Evolutionary conservation across 1,140 invertebrate genomes (phyloP).

Genomic region (Lepidurus packardi): DNA sequence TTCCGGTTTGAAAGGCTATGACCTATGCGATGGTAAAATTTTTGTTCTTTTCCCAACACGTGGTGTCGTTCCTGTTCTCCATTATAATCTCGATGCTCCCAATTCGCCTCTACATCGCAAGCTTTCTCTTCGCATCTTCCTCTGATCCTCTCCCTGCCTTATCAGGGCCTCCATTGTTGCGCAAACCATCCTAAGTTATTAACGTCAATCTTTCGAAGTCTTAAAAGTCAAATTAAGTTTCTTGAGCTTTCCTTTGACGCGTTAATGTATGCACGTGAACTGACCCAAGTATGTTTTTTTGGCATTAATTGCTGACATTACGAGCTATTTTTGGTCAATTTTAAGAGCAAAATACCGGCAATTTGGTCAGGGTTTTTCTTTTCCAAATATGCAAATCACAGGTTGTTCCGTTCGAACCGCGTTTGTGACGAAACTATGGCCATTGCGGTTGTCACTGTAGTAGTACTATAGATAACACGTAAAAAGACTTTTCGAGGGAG

Average conservation of each 20-base stretch:
- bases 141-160: background rate
- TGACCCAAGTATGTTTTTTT: no score
- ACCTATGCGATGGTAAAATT: background rate
- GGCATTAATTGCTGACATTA: no score
- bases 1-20: constrained; percentile 17
- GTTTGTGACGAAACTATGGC: background rate
- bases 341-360: background rate
- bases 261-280: no score
- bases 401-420: background rate
- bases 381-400: background rate
- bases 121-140: constrained; percentile 9
- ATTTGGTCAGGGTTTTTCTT: background rate
- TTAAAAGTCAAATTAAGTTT: no score
- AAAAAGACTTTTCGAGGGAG: background rate
- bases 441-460: background rate
- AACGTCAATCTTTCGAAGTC: background rate
- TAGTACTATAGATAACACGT: background rate
- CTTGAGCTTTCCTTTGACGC: no score
- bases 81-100: constrained; percentile 18
- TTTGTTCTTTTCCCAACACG: background rate
- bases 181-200: background rate
- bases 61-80: constrained; percentile 2
- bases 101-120: background rate
- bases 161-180: background rate
- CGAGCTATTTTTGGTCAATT: no score